Evolutionary conservation across 1,140 invertebrate genomes (phyloP), one percentile per base, ranked within the genome.

Genomic region (Rhagoletis zephyria): DNA sequence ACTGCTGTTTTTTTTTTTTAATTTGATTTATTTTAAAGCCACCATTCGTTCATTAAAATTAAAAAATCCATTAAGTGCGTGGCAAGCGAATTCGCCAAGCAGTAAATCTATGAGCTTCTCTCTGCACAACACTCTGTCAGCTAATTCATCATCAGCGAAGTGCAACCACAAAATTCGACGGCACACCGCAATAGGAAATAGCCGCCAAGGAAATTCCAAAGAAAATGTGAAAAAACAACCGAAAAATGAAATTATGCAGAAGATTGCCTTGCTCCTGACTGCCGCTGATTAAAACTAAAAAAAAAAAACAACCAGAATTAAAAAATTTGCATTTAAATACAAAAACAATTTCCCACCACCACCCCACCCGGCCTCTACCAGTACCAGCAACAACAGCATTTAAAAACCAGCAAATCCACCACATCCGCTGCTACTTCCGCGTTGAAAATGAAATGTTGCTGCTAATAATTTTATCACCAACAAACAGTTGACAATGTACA

Each of bases 381-480:
- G 10, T 48, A 85, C n/a, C 48, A 9, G 42, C n/a, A n/a, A n/a
- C 12, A 30, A 19, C 10, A 56, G 14, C 19, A 51, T 64, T 48
- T 70, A 67, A 64, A 16, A 85, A 81, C 63, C 81, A 65, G 40
- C 59, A 74, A 60, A 87, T 74, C 65, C 51, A 87, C 67, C 45
- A 42, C 86, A 87, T 60, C 64, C 61, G 85, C 63, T 64, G 85
- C 60, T 16, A 64, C 77, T 85, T 85, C 87, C 64, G 65, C 77
- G 81, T 19, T 88, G 59, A 61, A 67, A 86, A 88, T 85, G 56
- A 85, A 85, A 61, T 63, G 59, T 85, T 85, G 59, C 56, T 61
- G 90, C 90, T 92, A 92, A 92, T 92, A 92, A 92, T 92, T 92
- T 92, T 92, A 92, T 92, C 91, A 92, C 90, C 88, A 88, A 89